Evolutionary conservation across 2,113 vertebrate genomes (phyloP).

Genomic region (Motacilla alba): DNA sequence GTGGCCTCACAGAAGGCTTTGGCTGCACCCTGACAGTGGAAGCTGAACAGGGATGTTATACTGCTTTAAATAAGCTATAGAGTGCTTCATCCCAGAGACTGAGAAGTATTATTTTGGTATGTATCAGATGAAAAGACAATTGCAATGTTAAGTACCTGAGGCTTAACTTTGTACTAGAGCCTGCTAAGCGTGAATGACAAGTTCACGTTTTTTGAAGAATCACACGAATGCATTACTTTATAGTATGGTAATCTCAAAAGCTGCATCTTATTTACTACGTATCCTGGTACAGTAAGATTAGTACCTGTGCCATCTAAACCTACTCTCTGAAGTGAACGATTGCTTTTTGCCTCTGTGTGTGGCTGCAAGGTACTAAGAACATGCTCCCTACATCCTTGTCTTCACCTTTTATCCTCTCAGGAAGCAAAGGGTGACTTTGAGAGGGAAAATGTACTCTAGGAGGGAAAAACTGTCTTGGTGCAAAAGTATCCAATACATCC

Average conservation of each 20-base stretch:
- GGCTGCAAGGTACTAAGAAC: not conserved
- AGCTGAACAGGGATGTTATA: not conserved
- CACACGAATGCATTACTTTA: not conserved
- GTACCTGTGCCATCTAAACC: not conserved
- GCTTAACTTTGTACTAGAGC: conserved; percentile 24
- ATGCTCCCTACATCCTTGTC: not conserved
- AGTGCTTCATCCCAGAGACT: not conserved
- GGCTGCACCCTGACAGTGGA: accelerated
- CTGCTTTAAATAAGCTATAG: not conserved
- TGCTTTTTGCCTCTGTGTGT: not conserved
- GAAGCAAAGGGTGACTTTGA: not conserved
- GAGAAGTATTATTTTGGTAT: not conserved
- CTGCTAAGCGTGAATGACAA: not conserved
- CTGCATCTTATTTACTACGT: not conserved
- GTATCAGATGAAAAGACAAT: not conserved
- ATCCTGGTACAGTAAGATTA: not conserved
- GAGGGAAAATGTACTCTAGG: not conserved
- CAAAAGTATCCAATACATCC: not conserved
- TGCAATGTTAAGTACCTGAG: not conserved
- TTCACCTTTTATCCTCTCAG: not conserved
- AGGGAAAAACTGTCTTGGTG: not conserved
- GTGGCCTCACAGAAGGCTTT: accelerated
- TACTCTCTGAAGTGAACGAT: not conserved
- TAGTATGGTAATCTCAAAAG: not conserved
- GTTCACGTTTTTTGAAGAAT: not conserved